phyloP scores from a whole-genome alignment of 1,140 invertebrate species.

The Ectropis grisescens region DNA sequence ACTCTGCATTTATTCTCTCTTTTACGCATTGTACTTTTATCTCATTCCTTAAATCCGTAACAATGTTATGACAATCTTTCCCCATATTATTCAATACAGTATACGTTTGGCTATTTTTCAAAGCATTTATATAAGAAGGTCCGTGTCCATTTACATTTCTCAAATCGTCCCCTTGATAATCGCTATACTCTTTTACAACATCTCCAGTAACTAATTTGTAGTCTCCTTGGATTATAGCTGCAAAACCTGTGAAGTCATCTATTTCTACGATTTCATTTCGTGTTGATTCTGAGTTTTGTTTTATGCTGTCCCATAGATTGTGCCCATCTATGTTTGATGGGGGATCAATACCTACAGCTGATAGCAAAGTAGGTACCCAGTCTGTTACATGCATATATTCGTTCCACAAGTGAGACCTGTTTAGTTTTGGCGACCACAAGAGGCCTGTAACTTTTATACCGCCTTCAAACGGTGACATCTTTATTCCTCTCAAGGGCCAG shows the following conservation, averaged over 20 bases:
- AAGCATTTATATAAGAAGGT: constrained; percentile 27
- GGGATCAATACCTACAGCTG: constrained; percentile 20
- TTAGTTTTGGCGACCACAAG: constrained; percentile 81
- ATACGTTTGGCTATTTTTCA: constrained; percentile 33
- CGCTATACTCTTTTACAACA: constrained; percentile 17
- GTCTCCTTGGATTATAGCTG: constrained; percentile 32
- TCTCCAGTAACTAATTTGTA: constrained; percentile 43
- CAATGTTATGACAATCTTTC: constrained; percentile 14
- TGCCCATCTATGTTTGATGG: constrained; percentile 40
- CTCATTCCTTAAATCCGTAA: constrained; percentile 22
- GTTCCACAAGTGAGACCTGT: constrained; percentile 74
- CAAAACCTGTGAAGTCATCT: constrained; percentile 34
- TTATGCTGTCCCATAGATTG: constrained; percentile 39
- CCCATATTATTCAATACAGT: constrained; percentile 24
- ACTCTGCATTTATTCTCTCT: background rate
- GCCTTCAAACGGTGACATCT: constrained; percentile 90
- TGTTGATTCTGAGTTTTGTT: constrained; percentile 25
- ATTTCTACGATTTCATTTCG: constrained; percentile 42
- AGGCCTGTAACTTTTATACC: constrained; percentile 82
- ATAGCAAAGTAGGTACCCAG: constrained; percentile 88
- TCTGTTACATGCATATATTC: constrained; percentile 87
- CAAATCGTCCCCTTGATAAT: constrained; percentile 34
- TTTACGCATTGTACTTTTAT: constrained; percentile 27
- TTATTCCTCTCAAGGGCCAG: constrained; percentile 86
- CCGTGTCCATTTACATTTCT: constrained; percentile 25